Evolutionary conservation across 2,888 invertebrate species (phyloP), one percentile per base, ranked within the genome.

Genomic region (Parascotia fuliginaria): DNA sequence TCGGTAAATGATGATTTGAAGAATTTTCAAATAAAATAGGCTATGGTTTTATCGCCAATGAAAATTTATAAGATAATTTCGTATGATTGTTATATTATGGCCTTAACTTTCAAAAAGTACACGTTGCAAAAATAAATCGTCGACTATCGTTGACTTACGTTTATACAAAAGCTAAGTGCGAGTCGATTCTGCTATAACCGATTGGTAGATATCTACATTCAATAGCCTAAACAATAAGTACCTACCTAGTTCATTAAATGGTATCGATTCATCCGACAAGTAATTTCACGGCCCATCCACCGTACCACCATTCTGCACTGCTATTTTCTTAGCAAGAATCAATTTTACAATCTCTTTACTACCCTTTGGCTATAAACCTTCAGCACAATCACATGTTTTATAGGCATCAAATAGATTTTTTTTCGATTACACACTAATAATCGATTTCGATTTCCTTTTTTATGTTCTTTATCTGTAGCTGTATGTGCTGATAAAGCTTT

Each of bases 141-240:
- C n/a, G n/a, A n/a, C 50, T 45, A 27, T 37, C 27, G 19, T 16
- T 51, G 46, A 58, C 56, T 32, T 41, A 47, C n/a, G 38, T 57
- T 60, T 60, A 69, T 66, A 65, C 66, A 75, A 74, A 71, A 64
- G 65, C 61, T 22, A 40, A 73, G 66, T 66, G 63, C 66, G 69
- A 66, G 65, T 67, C 70, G 66, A 77, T 77, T 75, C 61, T 69
- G 51, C 71, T 70, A 65, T 70, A 69, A 60, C 70, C 70, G 72
- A 75, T 65, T 58, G 73, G 55, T 65, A 71, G 72, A 77, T 75
- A 74, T n/a, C n/a, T n/a, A n/a, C n/a, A n/a, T n/a, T n/a, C n/a
- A n/a, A n/a, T n/a, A n/a, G n/a, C 73, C 75, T 73, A 80, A 82
- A 87, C 85, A 87, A 85, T 85, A n/a, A n/a, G n/a, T n/a, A n/a